A percentile compares a stretch with the other conserved stretches of the same genome.
phyloP scores from a whole-genome alignment of 2,113 vertebrate species.

The Rutilus rutilus region DNA sequence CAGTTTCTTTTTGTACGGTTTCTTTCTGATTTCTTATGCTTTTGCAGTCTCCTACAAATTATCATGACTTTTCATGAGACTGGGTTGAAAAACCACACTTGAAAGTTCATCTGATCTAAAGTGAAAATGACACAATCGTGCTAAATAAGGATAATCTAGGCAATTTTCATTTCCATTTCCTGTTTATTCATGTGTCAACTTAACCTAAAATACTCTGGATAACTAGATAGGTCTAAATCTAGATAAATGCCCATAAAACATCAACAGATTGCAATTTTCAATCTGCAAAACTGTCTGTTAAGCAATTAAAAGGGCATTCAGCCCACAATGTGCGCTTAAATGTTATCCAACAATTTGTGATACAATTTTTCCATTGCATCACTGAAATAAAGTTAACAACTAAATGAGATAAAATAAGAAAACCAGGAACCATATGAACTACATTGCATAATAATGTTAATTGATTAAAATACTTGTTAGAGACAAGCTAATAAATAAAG shows the following conservation, averaged over 20 bases:
- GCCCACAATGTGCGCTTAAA: not conserved
- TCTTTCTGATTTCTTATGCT: not conserved
- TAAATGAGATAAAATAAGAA: not conserved
- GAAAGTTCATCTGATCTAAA: constrained; percentile 8
- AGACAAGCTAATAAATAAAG: not conserved
- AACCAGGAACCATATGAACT: not conserved
- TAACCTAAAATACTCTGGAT: not conserved
- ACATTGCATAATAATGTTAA: not conserved
- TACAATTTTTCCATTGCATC: constrained; percentile 10
- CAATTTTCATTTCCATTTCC: constrained; percentile 9
- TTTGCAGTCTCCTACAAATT: not conserved
- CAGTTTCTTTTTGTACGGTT: not conserved
- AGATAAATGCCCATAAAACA: not conserved
- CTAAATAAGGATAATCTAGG: not conserved
- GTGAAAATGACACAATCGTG: not conserved
- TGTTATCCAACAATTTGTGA: not conserved
- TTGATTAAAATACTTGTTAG: not conserved
- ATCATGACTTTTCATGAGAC: not conserved
- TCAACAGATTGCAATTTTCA: not conserved
- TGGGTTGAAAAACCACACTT: not conserved
- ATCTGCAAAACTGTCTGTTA: not conserved
- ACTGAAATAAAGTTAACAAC: not conserved
- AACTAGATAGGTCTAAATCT: not conserved
- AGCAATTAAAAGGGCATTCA: not conserved
- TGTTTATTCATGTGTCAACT: not conserved